Conservation (phyloP, 2,797 vertebrate genomes). For the Hephaestus fuliginosus region DNA sequence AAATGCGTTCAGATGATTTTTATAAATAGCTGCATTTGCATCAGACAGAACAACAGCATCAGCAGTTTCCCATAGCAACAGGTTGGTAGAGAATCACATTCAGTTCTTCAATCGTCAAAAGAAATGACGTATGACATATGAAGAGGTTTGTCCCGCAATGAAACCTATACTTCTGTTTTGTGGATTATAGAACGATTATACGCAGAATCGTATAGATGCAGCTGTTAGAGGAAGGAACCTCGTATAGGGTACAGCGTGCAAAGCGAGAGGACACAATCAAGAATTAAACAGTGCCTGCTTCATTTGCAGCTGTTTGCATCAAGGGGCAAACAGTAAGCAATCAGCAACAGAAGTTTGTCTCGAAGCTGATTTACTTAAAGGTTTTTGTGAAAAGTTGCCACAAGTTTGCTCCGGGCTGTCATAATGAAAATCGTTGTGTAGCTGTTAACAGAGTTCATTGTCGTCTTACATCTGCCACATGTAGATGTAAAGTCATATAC, state of each 20-base stretch:
- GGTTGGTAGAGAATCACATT: constrained; percentile 56
- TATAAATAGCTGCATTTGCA: constrained; percentile 72
- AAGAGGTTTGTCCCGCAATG: constrained; percentile 25
- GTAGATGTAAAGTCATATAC: no score
- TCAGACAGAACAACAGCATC: constrained; percentile 60
- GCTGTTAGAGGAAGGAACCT: neutral
- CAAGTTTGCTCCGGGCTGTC: neutral
- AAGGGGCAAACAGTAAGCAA: constrained; percentile 22
- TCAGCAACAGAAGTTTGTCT: constrained; percentile 29
- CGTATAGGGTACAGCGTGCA: neutral
- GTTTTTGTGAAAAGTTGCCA: neutral
- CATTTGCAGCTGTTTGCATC: constrained; percentile 33
- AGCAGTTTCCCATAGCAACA: constrained; percentile 78
- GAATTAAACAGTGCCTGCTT: constrained; percentile 19
- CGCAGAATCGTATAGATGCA: neutral
- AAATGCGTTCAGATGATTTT: constrained; percentile 44
- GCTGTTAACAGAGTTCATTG: neutral
- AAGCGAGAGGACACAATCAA: neutral
- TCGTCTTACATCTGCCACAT: neutral
- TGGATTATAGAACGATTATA: neutral
- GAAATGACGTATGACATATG: constrained; percentile 13
- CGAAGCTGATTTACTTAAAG: constrained; percentile 36
- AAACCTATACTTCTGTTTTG: neutral
- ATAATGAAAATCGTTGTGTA: neutral
- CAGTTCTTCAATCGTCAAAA: constrained; percentile 61